These are phyloP conservation scores for Cryptotis parvus DNA, from an alignment of 2,113 vertebrate genomes.

Conservation along the genomic window DNA sequence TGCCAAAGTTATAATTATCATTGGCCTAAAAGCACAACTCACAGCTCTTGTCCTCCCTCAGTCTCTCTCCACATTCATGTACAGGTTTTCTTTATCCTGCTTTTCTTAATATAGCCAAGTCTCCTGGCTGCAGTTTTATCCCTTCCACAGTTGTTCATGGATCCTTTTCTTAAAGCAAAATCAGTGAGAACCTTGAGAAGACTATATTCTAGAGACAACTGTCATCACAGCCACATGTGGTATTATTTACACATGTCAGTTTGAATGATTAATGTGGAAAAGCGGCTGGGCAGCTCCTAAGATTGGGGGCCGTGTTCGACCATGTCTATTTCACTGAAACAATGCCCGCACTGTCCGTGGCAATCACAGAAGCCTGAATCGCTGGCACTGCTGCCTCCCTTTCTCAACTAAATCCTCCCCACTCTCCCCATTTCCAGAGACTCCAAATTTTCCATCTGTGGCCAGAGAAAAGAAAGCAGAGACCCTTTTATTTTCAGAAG, in stretches of 20 bases:
- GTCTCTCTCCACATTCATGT: neutral
- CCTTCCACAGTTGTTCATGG: slow-evolving; percentile 39
- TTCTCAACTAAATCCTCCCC: neutral
- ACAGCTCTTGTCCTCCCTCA: neutral
- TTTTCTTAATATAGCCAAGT: neutral
- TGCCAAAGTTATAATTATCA: neutral
- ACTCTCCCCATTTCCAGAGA: slow-evolving; percentile 17
- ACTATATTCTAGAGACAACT: slow-evolving; percentile 76
- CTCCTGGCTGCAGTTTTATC: neutral
- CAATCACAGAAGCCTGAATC: slow-evolving; percentile 61
- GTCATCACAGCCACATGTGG: slow-evolving; percentile 74
- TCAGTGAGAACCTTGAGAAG: slow-evolving; percentile 69
- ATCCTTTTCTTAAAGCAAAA: slow-evolving; percentile 54
- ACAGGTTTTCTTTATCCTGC: neutral
- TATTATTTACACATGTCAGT: slow-evolving; percentile 83
- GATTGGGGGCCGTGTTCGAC: slow-evolving; percentile 75
- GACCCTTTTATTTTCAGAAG: slow-evolving; percentile 44
- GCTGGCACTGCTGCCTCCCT: slow-evolving; percentile 53
- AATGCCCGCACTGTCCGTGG: slow-evolving; percentile 70
- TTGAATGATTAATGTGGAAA: slow-evolving; percentile 83
- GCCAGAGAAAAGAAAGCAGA: slow-evolving; percentile 46
- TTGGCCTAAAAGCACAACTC: neutral
- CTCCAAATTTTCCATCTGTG: slow-evolving; percentile 47
- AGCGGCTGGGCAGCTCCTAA: slow-evolving; percentile 77
- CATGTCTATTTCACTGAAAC: slow-evolving; percentile 75